Conservation (phyloP, 2,888 invertebrate species). For the Choristoneura rosaceana region DNA sequence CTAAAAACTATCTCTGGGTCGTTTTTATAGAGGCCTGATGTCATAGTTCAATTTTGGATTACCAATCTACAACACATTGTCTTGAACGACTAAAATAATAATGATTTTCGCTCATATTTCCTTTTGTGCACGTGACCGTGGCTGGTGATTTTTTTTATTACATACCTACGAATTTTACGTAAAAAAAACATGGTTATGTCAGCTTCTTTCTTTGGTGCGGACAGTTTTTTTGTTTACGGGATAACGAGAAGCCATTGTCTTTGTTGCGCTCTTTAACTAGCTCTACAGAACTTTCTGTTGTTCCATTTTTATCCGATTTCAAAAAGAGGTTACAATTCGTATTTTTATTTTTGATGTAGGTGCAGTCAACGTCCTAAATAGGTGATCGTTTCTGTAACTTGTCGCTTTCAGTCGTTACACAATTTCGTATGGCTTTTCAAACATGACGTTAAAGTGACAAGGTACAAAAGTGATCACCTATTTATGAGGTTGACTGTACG, state of each 20-base stretch:
- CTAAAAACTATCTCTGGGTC: conserved; percentile 54
- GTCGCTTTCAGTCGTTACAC: no score
- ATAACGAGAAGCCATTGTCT: background rate
- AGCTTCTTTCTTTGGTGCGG: background rate
- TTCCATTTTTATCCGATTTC: background rate
- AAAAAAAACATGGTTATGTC: background rate
- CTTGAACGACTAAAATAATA: background rate
- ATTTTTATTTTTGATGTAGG: no score
- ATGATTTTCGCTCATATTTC: background rate
- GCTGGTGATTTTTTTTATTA: background rate
- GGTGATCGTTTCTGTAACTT: no score
- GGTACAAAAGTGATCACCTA: no score
- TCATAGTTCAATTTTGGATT: conserved; percentile 37
- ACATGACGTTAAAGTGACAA: no score
- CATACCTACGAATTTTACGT: no score
- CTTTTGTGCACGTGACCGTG: background rate
- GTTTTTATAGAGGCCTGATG: conserved; percentile 35
- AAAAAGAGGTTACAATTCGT: background rate
- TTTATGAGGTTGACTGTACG: no score
- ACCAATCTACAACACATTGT: background rate
- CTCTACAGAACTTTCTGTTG: background rate
- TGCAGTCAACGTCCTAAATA: no score
- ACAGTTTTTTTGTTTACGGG: background rate
- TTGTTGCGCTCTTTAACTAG: background rate
- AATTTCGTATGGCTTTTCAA: no score